Evolutionary conservation across 2,888 invertebrate genomes (phyloP), one percentile per base, ranked within the genome.

Genomic region (Rhogogaster chlorosoma): DNA sequence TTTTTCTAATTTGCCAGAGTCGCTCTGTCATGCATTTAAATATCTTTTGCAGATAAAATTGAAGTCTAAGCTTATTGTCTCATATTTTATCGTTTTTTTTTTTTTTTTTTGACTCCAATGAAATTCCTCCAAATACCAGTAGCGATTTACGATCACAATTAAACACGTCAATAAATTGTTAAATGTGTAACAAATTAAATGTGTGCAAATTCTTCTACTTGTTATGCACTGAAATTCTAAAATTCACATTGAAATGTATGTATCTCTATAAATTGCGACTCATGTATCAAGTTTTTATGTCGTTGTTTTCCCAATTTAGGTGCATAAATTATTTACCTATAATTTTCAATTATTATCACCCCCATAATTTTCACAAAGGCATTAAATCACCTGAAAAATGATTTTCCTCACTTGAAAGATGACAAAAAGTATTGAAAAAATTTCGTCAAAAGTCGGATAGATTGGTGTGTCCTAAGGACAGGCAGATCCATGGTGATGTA

Each of bases 401-500:
- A 2, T 42, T 42, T 42, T 15, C 7, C 10, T 42, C 1, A 73
- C 26, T 10, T 42, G 26, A 73, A 73, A n/a, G 22, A 22, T 42
- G 42, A 73, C 26, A 4, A 26, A 42, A 5, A 10, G 22, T 22
- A 42, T 73, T n/a, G 6, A 22, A 61, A 80, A 57, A 15, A 2
- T 53, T n/a, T 36, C 12, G 38, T 86, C 83, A 87, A 91, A 93
- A 93, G 93, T 93, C 93, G 92, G 91, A 86, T 87, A 92, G 91
- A 93, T 92, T 92, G 91, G 88, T 92, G 92, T 92, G 91, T 92
- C 91, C 91, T 91, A 92, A 92, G 93, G 92, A 93, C 93, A 93
- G 93, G 91, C 92, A 93, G 93, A 92, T 92, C 91, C 87, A 93
- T 93, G 92, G 96, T 96, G 95, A 95, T 94, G 94, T 95, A 97